Conservation (phyloP, 1,140 invertebrate genomes). For the Ephestia elutella region DNA sequence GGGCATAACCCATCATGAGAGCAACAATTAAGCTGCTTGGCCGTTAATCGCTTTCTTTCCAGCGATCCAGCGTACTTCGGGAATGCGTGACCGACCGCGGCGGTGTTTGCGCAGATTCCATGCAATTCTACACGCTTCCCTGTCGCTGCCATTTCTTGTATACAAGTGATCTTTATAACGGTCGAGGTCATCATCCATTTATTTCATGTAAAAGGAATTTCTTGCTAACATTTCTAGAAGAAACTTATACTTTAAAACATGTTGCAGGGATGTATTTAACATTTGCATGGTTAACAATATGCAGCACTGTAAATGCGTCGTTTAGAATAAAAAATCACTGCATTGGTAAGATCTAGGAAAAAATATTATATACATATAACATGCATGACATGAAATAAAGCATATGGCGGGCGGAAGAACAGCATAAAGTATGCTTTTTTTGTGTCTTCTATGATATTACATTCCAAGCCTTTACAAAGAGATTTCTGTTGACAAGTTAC, state of each 20-base stretch:
- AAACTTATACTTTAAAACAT: too few relatives aligned
- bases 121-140: conserved; percentile 13
- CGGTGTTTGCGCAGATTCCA: conserved; percentile 16
- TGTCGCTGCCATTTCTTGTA: conserved; percentile 4
- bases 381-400: neutral
- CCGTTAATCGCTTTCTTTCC: neutral
- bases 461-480: neutral
- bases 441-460: neutral
- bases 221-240: neutral
- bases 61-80: neutral
- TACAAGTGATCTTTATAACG: conserved; percentile 1
- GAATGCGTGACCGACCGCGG: conserved; percentile 3
- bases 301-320: too few relatives aligned
- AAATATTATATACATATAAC: too few relatives aligned
- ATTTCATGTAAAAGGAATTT: neutral
- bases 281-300: too few relatives aligned
- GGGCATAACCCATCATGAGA: neutral
- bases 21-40: neutral
- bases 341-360: too few relatives aligned
- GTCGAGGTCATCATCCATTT: conserved; percentile 1
- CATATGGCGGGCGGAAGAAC: neutral
- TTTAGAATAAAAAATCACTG: neutral
- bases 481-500: neutral
- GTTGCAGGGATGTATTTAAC: too few relatives aligned
- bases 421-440: neutral